Evolutionary conservation across 2,797 vertebrate genomes (phyloP).

Genomic region (Leuciscus waleckii): DNA sequence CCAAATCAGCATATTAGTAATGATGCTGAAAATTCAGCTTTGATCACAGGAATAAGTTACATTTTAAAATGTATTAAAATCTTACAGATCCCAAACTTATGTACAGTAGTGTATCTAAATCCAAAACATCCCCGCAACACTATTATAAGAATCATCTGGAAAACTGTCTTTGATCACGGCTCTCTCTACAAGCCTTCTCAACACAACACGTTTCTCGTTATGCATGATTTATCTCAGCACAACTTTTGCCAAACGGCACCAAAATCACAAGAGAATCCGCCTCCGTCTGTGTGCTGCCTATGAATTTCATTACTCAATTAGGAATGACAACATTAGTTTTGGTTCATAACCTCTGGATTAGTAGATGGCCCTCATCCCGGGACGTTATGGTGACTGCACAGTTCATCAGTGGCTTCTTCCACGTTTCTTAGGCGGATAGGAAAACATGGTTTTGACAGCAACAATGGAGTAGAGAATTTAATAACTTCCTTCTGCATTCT

Average conservation of each 20-base stretch:
- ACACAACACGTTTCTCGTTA: not conserved
- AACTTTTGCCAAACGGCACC: not conserved
- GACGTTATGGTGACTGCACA: constrained; percentile 18
- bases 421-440: constrained; percentile 41
- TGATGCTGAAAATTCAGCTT: not conserved
- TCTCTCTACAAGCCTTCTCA: constrained; percentile 7
- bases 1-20: not conserved
- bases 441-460: constrained; percentile 41
- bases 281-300: not conserved
- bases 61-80: not conserved
- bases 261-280: constrained; percentile 13
- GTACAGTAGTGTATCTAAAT: not conserved
- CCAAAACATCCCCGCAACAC: not conserved
- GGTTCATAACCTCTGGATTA: constrained; percentile 42
- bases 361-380: constrained; percentile 43
- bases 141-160: not conserved
- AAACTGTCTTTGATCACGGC: constrained; percentile 12
- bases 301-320: constrained; percentile 33
- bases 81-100: not conserved
- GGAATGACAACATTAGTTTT: constrained; percentile 40
- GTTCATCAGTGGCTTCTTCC: constrained; percentile 28
- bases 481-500: constrained; percentile 36
- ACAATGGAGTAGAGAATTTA: constrained; percentile 25
- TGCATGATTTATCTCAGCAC: constrained; percentile 14
- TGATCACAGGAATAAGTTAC: not conserved